Base-by-base conservation (phyloP, 2,113 vertebrate species). In the Sturnus vulgaris region DNA sequence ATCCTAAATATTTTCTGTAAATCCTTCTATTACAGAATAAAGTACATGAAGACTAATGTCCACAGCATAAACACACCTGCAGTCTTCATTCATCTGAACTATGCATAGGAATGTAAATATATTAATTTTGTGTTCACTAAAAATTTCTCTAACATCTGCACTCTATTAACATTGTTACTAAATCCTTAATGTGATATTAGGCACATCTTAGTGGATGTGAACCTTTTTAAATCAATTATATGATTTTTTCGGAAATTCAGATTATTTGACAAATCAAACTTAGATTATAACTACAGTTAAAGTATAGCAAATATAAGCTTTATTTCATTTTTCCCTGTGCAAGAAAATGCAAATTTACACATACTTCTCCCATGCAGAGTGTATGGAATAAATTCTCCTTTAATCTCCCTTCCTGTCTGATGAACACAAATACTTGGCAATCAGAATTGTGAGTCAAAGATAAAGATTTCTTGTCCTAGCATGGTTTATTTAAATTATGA, bases 401-500 rank as follows among this genome's bases (percentile, higher is more conserved):
- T 89, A 72, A 89, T 88, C 44, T 89, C 17, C 31, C 25, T 78
- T 92, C 64, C 40, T 84, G 17, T 81, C 77, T 82, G 49, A 91
- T 78, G 82, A 91, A 84, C 56, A 71, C 60, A 86, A 91, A 82
- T 86, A 72, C 57, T 88, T 66, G 39, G 16, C 55, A 84, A 47
- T 96, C 73, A 87, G 57, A 91, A 69, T n/a, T 72, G 16, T 79
- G 87, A 93, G 46, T 79, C 12, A 82, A 91, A 93, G 80, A 92
- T 86, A 86, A 88, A 87, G 61, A 87, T 89, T 92, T 82, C 93
- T 92, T 64, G 82, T 57, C 37, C 28, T 72, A 61, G 42, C 14
- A 63, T 85, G 47, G 31, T 69, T 93, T 91, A 93, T 87, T 95
- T 92, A 94, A 94, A 85, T 93, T 69, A 57, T 61, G 55, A 82